These are phyloP conservation scores for Gallinago nigripennis DNA, from an alignment of 2,797 vertebrate species.

Conservation along the genomic window DNA sequence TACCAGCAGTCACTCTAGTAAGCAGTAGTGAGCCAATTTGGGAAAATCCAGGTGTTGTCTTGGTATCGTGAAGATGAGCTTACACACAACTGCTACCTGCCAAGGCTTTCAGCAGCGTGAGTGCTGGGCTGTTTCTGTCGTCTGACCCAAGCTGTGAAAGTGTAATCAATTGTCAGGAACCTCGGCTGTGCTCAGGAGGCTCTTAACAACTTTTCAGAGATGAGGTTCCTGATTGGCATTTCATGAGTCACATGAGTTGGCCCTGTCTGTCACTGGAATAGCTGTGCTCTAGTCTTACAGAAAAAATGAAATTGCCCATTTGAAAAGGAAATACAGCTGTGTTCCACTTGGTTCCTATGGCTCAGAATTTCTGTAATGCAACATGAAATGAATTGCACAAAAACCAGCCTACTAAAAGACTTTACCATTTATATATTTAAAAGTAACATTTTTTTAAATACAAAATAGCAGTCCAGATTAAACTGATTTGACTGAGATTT, in stretches of 20 bases:
- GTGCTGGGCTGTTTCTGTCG: neutral
- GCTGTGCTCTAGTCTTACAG: neutral
- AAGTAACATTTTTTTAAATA: neutral
- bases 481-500: neutral
- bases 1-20: neutral
- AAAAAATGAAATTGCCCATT: neutral
- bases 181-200: neutral
- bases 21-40: neutral
- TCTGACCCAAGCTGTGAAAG: neutral
- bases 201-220: neutral
- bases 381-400: neutral
- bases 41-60: too few species aligned
- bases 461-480: neutral
- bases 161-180: neutral
- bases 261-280: neutral
- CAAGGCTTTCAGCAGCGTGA: neutral
- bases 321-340: neutral
- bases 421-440: neutral
- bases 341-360: neutral
- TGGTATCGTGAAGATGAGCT: neutral
- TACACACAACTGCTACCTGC: too few species aligned
- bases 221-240: neutral
- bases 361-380: neutral
- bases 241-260: rapidly evolving
- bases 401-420: neutral